Base-by-base conservation (phyloP, 2,888 invertebrate genomes). In the Galeruca laticollis region DNA sequence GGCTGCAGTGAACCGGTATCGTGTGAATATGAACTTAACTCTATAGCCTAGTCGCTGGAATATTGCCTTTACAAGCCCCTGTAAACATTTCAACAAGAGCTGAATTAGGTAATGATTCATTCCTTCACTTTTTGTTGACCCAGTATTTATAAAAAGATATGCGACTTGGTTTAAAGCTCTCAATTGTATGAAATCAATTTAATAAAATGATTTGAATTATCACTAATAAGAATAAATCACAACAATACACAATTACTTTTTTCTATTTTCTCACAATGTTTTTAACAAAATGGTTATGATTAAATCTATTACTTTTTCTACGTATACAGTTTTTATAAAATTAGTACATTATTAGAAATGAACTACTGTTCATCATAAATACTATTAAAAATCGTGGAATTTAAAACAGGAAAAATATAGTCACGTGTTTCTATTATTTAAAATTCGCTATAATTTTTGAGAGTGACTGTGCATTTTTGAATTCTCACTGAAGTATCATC, bases 401-500 rank as follows among this genome's bases (percentile, higher is more conserved):
- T 52, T 52, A 13, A 26, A 15, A 33, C 13, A 56, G 33, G 33
- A 33, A 56, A 56, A 31, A 56, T 4, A 15, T 35, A 11, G 4
- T 56, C 33, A 35, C 18, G 56, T 56, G 18, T 54, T 20, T 35
- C n/a, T 54, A n/a, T 54, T 26, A 54, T 54, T 54, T 31, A 13
- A 54, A 54, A 35, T 56, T 33, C 18, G 56, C 56, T 56, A 56
- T 18, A 56, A 56, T 56, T 56, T 56, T 15, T 2, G 31, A 56
- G 15, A 18, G 33, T 56, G 56, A 56, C 33, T 56, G 0, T 8
- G 56, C 56, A 15, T 56, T 56, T 56, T 56, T 35, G 26, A 33
- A 18, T 56, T 56, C 35, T 56, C n/a, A 56, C 35, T 33, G 21
- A 33, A 15, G 33, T 56, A 43, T 56, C 65, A 47, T 65, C 57